Evolutionary conservation across 2,888 invertebrate species (phyloP).

Genomic region (Epinotia bilunana): DNA sequence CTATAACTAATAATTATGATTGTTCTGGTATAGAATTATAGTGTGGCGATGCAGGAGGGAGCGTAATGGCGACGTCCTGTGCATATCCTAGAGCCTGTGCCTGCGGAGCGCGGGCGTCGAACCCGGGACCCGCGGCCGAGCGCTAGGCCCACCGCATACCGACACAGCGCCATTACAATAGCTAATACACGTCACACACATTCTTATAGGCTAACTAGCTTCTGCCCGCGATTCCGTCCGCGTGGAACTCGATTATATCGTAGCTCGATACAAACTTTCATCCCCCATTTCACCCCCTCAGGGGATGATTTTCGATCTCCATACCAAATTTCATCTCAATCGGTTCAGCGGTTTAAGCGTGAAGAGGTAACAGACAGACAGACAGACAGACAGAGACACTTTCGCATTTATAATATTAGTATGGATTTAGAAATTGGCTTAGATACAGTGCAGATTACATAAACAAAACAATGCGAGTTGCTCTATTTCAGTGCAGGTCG

Average conservation of each 20-base stretch:
- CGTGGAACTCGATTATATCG: no score
- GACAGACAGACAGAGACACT: no score
- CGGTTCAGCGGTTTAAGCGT: no score
- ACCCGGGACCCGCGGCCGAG: slow-evolving; percentile 61
- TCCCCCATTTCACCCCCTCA: no score
- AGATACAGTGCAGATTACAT: neutral
- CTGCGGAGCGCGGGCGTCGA: slow-evolving; percentile 73
- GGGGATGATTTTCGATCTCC: no score
- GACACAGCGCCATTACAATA: slow-evolving; percentile 29
- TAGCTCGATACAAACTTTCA: no score
- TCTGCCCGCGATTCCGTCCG: no score
- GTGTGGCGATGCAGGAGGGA: slow-evolving; percentile 46
- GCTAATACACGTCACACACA: slow-evolving; percentile 15
- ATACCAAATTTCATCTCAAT: no score
- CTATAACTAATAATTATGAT: slow-evolving; percentile 36
- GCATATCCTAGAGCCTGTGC: slow-evolving; percentile 67
- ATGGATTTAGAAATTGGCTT: neutral
- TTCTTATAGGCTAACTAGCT: neutral
- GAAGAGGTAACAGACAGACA: no score
- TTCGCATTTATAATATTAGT: no score
- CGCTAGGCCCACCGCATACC: slow-evolving; percentile 50
- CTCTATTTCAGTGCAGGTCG: neutral
- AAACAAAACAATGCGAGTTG: neutral
- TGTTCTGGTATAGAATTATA: slow-evolving; percentile 35
- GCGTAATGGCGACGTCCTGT: slow-evolving; percentile 73